These are phyloP conservation scores for Grammomys surdaster DNA, from an alignment of 2,113 vertebrate species.

Conservation along the genomic window DNA sequence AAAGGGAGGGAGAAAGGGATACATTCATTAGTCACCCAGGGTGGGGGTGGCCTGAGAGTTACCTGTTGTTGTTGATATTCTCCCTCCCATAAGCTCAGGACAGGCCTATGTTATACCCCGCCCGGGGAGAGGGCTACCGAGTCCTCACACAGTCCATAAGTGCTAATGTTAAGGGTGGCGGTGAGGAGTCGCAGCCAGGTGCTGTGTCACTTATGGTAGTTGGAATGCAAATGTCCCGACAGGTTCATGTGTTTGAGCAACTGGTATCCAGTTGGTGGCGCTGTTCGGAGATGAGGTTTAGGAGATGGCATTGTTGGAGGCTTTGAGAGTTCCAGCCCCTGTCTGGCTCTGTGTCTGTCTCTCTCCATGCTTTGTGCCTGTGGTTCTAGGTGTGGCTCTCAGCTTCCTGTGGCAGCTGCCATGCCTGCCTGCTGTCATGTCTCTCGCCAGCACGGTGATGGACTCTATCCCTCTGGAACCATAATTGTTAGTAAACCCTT, in stretches of 20 bases:
- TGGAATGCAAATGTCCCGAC: not conserved
- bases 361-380: not conserved
- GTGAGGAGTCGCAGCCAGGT: not conserved
- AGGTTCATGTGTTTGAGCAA: not conserved
- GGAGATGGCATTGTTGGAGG: not conserved
- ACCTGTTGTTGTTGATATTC: not conserved
- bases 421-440: not conserved
- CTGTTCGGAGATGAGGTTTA: not conserved
- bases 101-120: fast-evolving
- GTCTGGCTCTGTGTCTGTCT: not conserved
- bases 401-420: not conserved
- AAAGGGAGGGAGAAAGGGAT: too few relatives aligned
- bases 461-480: not conserved
- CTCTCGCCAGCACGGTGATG: not conserved
- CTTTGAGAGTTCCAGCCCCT: not conserved
- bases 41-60: fast-evolving
- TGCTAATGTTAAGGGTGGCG: too few relatives aligned
- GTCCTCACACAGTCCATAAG: not conserved
- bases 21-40: not conserved
- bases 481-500: not conserved
- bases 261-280: not conserved
- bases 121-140: not conserved
- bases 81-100: not conserved
- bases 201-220: not conserved
- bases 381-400: not conserved